Base-by-base conservation (phyloP, 2,888 invertebrate species). In the Hirtodrosophila alboralis region DNA sequence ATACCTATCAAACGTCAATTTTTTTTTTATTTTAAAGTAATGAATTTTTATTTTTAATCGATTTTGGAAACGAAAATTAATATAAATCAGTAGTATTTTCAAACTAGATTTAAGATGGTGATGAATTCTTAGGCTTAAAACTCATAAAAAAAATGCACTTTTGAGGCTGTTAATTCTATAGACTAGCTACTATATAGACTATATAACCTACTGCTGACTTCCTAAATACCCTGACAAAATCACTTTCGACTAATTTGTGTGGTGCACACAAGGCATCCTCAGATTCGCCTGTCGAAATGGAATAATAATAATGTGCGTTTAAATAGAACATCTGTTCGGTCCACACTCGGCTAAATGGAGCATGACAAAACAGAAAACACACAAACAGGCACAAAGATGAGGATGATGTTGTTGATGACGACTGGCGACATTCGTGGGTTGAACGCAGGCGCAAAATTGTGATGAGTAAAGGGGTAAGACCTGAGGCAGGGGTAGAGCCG, bases 281-380 rank as follows among this genome's bases (percentile, higher is more conserved):
- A 49, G 80, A 85, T 83, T 83, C 85, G 84, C 61, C 84, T 75
- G 84, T 85, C 78, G 76, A 88, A 87, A 87, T 84, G 80, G 83
- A 88, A 88, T 87, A 88, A 87, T 84, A 80, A 88, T 89, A 88
- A 88, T 89, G 84, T 86, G 87, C 88, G 88, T 90, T 89, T 89
- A 90, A 89, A 88, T 88, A 87, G 84, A 90, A 91, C 90, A 90
- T 91, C 91, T 91, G 90, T 90, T 90, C 89, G 86, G 84, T 87
- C 87, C 86, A 87, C 89, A 89, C 90, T 88, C 87, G 84, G 87
- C 78, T 89, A 90, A 90, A 90, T 91, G 90, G 90, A 91, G 90
- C 90, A 89, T 90, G 87, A 89, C 88, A 86, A 87, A 89, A 88
- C 87, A 85, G 75, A 86, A 89, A 87, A 87, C 84, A 88, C 84